Evolutionary conservation across 2,113 vertebrate species (phyloP), one percentile per base, ranked within the genome.

Genomic region (Entosphenus tridentatus): DNA sequence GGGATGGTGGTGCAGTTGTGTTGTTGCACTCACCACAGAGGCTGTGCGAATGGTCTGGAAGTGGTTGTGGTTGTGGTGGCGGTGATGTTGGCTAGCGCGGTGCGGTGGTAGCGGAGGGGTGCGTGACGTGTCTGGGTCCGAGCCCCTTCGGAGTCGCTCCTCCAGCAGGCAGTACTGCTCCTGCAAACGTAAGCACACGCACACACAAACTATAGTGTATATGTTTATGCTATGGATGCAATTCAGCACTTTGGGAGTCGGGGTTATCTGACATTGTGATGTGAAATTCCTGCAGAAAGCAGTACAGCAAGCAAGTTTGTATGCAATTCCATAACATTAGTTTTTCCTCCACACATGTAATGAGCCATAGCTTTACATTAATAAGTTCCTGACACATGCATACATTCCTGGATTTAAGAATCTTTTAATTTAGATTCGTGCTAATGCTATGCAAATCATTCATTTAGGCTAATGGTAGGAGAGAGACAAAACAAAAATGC

Each of bases 21-120:
- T 39, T 39, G 39, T 39, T 39, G 62, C 21, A 79, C 79, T 71
- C 83, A 98, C 93, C 85, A 93, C 82, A 65, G 93, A 96, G 8
- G 84, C 92, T 71, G 93, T 98, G 76, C 93, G 86, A 79, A 98
- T 96, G 55, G 93, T 98, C 76, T 89, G 90, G 79, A 98, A 98
- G 79, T 98, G 92, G 82, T 96, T 91, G 70, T 91, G 81, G 77
- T 98, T 98, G 75, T 90, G 87, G 77, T 85, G 84, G 39, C 86
- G 85, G 62, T 65, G 62, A 16, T 65, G 8, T 8, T n/a, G n/a
- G 10, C 62, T 65, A n/a, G 62, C 62, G n/a, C 62, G 62, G 8
- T 65, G 62, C n/a, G 62, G 21, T 39, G 39, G 39, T 39, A 39
- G 39, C 10, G 62, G 62, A 16, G 62, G 62, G n/a, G 62, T 65